Evolutionary conservation across 2,113 vertebrate genomes (phyloP), one percentile per base, ranked within the genome.

Genomic region (Alectura lathami): DNA sequence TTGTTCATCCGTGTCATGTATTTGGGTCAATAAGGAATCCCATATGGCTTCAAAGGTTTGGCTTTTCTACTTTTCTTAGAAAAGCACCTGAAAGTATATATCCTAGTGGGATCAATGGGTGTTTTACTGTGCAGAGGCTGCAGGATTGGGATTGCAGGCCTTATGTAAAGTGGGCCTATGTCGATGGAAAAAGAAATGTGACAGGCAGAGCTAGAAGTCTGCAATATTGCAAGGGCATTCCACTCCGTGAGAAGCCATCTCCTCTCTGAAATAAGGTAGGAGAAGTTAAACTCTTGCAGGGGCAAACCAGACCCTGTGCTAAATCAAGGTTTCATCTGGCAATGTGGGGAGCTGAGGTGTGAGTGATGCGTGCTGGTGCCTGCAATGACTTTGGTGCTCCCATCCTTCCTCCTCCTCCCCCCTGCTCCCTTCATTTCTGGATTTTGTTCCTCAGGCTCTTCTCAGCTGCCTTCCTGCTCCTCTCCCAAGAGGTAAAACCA

Each of bases 11-110:
- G 3, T 83, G 53, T 85, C 53, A 29, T 76, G 72, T 64, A 86
- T 93, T 89, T 89, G 85, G 89, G 87, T 91, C 85, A 89, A 36
- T 86, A 77, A 81, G 45, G 77, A 83, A 64, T 80, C 81, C 64
- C 59, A 81, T 67, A 62, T 9, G 53, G 63, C 50, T 92, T 92
- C 82, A 83, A 48, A 89, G 59, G 88, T 81, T 86, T 93, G 81
- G 20, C 18, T 89, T 78, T 45, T 91, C 87, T 94, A 10, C 51
- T 91, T 48, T 42, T 50, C 57, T 68, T 2, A 1, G 53, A 89
- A 91, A 72, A 84, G 17, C 67, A 85, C 85, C 84, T 90, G 77
- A 66, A 94, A 75, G 67, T 54, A 82, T 72, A 56, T 86, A 84
- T 72, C 60, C 82, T 73, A 24, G 64, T 53, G 27, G 51, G 60